Conservation (phyloP, 2,888 invertebrate genomes). For the Troglohyphantes excavatus region DNA sequence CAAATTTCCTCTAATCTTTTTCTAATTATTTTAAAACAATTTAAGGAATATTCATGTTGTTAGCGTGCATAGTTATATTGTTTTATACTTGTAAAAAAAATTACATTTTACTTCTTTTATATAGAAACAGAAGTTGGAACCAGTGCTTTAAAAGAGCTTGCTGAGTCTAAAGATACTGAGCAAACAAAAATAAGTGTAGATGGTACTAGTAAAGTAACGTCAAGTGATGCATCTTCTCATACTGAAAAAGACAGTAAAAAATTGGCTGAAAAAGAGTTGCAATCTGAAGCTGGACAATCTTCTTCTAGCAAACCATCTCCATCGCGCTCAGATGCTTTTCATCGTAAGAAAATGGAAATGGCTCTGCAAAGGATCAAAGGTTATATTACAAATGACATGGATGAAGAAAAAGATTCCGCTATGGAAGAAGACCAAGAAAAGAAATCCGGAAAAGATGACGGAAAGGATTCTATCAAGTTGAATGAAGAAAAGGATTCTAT, state of each 20-base stretch:
- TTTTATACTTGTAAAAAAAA: no score
- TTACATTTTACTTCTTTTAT: background rate
- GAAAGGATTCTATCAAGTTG: background rate
- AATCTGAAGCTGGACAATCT: background rate
- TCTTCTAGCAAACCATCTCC: background rate
- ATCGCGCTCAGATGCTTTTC: constrained; percentile 14
- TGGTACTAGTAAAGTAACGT: background rate
- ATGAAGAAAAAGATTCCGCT: background rate
- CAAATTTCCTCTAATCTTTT: no score
- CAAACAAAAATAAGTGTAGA: background rate
- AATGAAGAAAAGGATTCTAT: background rate
- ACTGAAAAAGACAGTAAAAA: background rate
- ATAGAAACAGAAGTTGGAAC: background rate
- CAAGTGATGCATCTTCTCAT: background rate
- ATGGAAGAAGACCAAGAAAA: background rate
- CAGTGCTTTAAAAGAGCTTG: background rate
- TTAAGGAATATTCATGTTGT: no score
- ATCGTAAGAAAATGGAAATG: constrained; percentile 52
- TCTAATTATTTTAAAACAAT: no score
- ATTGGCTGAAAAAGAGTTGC: background rate
- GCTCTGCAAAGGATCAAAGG: constrained; percentile 69
- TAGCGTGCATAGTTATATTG: no score
- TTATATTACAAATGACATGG: constrained; percentile 41
- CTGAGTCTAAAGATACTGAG: background rate
- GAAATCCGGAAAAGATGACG: background rate